A percentile compares a stretch with the other conserved stretches of the same genome.
Evolutionary conservation across 2,888 invertebrate species (phyloP).

Genomic region (Agrochola litura): DNA sequence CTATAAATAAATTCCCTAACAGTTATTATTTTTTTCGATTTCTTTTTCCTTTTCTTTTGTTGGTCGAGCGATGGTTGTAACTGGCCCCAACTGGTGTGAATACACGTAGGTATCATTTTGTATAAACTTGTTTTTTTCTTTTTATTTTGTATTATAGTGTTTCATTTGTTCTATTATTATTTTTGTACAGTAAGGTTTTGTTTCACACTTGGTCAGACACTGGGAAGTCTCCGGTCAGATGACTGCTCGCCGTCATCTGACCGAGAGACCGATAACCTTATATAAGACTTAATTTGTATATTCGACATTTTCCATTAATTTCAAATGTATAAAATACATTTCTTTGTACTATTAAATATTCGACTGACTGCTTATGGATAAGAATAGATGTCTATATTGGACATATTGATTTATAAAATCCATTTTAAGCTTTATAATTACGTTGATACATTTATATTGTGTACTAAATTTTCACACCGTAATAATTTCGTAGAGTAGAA

Average conservation of each 20-base stretch:
- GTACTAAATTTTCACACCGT: slow-evolving; percentile 64
- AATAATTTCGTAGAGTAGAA: slow-evolving; percentile 63
- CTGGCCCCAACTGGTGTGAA: slow-evolving; percentile 68
- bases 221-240: slow-evolving; percentile 53
- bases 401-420: slow-evolving; percentile 66
- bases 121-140: slow-evolving; percentile 78
- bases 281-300: slow-evolving; percentile 77
- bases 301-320: slow-evolving; percentile 74
- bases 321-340: slow-evolving; percentile 79
- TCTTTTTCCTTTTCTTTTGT: slow-evolving; percentile 54
- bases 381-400: slow-evolving; percentile 66
- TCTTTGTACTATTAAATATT: slow-evolving; percentile 70
- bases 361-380: slow-evolving; percentile 73
- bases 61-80: slow-evolving; percentile 57
- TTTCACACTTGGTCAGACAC: slow-evolving; percentile 78
- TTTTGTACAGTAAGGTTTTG: slow-evolving; percentile 85
- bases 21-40: slow-evolving; percentile 57
- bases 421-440: slow-evolving; percentile 67
- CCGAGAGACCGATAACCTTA: slow-evolving; percentile 62
- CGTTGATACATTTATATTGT: slow-evolving; percentile 70
- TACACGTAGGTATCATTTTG: slow-evolving; percentile 73
- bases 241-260: slow-evolving; percentile 54
- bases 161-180: slow-evolving; percentile 78
- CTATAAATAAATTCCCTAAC: slow-evolving; percentile 64
- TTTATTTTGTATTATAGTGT: slow-evolving; percentile 84